Evolutionary conservation across 2,113 vertebrate genomes (phyloP), one percentile per base, ranked within the genome.

Genomic region (Catharus minimus): DNA sequence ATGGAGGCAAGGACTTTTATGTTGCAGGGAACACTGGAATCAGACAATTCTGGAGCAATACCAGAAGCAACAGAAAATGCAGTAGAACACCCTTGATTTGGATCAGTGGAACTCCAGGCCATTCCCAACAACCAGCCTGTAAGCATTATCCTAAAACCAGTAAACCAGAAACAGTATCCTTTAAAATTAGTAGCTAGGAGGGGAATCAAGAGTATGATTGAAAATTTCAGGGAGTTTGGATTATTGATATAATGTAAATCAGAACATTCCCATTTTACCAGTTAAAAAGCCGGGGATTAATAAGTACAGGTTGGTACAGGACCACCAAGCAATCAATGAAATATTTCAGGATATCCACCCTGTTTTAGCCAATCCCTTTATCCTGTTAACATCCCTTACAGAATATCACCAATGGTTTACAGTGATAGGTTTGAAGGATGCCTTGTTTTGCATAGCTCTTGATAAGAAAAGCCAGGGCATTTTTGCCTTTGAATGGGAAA

Each of bases 201-300:
- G 10, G 21, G 17, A 82, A 61, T 44, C 0, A 0, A 50, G 32
- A 21, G 3, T 13, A 38, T 26, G 44, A 61, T 30, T 17, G 32
- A 53, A 61, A 71, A 71, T 26, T 61, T 44, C 21, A 71, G 56
- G 13, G 32, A 61, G 44, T 32, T 61, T 52, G 16, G 13, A 20
- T 71, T 71, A 71, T 21, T 71, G 46, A 21, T 61, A 52, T 15
- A 32, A 32, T 52, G 8, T 60, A 39, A 43, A 8, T 52, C 21
- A 44, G 46, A 61, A 44, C 46, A 44, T 38, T 44, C 26, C 21
- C 5, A 36, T 53, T 61, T 44, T 71, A 16, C 32, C 56, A 44
- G 38, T 44, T 61, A 26, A 61, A 71, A 71, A 61, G 13, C 5
- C 10, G 13, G 26, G 26, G 12, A 61, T 0, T 0, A 36, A 17